Percentiles rank a stretch among this genome's conserved stretches.
Conservation (phyloP, 2,797 vertebrate genomes). For the Protonibea diacanthus region DNA sequence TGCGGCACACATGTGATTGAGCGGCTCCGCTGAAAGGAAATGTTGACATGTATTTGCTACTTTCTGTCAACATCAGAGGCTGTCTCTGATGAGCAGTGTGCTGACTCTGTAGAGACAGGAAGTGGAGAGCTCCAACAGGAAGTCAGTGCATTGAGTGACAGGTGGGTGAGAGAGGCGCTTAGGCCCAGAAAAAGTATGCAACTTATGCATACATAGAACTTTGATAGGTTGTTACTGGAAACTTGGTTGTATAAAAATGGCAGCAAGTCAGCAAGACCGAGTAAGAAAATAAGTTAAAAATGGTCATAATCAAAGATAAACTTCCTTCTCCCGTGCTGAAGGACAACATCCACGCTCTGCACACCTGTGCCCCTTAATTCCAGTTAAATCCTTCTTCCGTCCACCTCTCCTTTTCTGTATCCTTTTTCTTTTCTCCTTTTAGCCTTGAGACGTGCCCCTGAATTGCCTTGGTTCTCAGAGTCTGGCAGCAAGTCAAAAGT, state of each 20-base stretch:
- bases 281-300: background rate
- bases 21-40: slow-evolving; percentile 28
- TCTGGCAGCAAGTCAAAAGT: slow-evolving; percentile 79
- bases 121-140: slow-evolving; percentile 47
- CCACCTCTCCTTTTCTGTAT: slow-evolving; percentile 13
- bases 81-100: slow-evolving; percentile 35
- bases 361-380: slow-evolving; percentile 52
- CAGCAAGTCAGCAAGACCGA: background rate
- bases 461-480: slow-evolving; percentile 56
- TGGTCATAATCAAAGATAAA: background rate
- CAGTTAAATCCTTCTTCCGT: slow-evolving; percentile 14
- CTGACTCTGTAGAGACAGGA: slow-evolving; percentile 42
- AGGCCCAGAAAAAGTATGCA: background rate
- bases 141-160: slow-evolving; percentile 37
- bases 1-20: slow-evolving; percentile 26
- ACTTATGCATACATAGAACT: background rate
- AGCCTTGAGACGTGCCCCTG: slow-evolving; percentile 46
- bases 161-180: background rate
- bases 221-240: background rate
- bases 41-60: slow-evolving; percentile 48
- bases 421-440: slow-evolving; percentile 9
- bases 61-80: slow-evolving; percentile 54
- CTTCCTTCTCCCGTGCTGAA: slow-evolving; percentile 9
- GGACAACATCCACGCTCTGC: slow-evolving; percentile 7
- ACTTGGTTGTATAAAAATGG: background rate